Evolutionary conservation across 2,113 vertebrate genomes (phyloP), one percentile per base, ranked within the genome.

Genomic region (Callocephalon fimbriatum): DNA sequence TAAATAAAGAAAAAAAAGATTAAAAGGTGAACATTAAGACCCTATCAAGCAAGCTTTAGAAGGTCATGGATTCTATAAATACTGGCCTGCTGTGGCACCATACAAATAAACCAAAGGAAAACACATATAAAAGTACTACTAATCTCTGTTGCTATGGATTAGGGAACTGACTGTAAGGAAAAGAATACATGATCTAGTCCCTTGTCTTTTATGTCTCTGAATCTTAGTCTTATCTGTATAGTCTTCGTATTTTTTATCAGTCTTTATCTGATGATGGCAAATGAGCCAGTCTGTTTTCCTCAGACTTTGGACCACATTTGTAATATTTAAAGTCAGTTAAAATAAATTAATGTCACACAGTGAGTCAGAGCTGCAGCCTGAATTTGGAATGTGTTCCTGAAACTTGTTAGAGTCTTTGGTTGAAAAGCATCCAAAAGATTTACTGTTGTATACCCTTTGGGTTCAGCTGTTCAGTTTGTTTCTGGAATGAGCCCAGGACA

Each of bases 401-500:
- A 90, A 80, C 15, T 73, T 61, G 38, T 48, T 67, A 23, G 71
- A 88, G 37, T n/a, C 50, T 72, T 78, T 9, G 35, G 40, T 77
- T 95, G 68, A 74, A 74, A 84, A 85, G 16, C 44, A 67, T 51
- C 73, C 73, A 44, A 42, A 77, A 72, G 82, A 56, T 90, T 74
- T 91, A 71, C 66, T 89, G 58, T 68, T 94, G 94, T 93, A 95
- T 92, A 68, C 70, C 74, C 58, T 61, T 92, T 0, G 0, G 20
- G 51, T 79, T 95, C 56, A 76, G 78, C 96, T 93, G 95, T 91
- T 89, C 20, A 1, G 38, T 90, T 88, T 73, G 77, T 85, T 84
- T 94, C 51, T 96, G 87, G 91, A 94, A 37, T 9, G 45, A 80
- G 78, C 31, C 40, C 13, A 7, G 68, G 85, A 56, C 75, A 77